These are phyloP conservation scores for Hypercompe scribonia DNA, from an alignment of 2,888 invertebrate species.

Conservation along the genomic window DNA sequence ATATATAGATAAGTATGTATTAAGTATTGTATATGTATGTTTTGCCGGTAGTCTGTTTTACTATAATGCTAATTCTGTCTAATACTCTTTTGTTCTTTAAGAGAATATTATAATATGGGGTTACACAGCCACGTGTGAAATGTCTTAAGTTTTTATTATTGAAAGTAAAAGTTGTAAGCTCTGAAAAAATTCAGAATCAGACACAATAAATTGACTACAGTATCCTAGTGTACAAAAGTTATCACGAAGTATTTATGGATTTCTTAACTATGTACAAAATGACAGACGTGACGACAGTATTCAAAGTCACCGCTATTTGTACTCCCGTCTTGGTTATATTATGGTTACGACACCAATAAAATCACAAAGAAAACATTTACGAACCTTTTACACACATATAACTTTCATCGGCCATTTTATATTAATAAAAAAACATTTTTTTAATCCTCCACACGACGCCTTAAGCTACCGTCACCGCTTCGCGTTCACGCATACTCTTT, in stretches of 20 bases:
- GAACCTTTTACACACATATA: conserved; percentile 37
- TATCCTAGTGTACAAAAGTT: not conserved
- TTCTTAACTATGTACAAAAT: conserved; percentile 1
- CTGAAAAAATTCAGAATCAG: not conserved
- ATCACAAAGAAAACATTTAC: conserved; percentile 32
- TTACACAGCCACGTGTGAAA: too few relatives aligned
- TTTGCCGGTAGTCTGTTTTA: too few relatives aligned
- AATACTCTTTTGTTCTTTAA: too few relatives aligned
- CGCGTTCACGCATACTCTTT: conserved; percentile 73
- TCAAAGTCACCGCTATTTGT: conserved; percentile 29
- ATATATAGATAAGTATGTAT: too few relatives aligned
- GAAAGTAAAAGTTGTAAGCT: not conserved
- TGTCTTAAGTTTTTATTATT: not conserved
- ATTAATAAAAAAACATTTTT: conserved; percentile 58
- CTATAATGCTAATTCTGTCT: too few relatives aligned
- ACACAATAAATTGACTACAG: not conserved
- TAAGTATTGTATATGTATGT: too few relatives aligned
- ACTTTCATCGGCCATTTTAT: conserved; percentile 66
- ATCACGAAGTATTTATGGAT: not conserved
- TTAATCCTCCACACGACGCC: conserved; percentile 65
- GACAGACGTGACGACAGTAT: not conserved
- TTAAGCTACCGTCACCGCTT: conserved; percentile 64
- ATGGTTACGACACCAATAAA: conserved; percentile 23
- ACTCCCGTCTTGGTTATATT: conserved; percentile 24
- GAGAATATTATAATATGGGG: too few relatives aligned